These are phyloP conservation scores for Meandrina meandrites DNA, from an alignment of 92 coral and sea anemone species.

Conservation along the genomic window DNA sequence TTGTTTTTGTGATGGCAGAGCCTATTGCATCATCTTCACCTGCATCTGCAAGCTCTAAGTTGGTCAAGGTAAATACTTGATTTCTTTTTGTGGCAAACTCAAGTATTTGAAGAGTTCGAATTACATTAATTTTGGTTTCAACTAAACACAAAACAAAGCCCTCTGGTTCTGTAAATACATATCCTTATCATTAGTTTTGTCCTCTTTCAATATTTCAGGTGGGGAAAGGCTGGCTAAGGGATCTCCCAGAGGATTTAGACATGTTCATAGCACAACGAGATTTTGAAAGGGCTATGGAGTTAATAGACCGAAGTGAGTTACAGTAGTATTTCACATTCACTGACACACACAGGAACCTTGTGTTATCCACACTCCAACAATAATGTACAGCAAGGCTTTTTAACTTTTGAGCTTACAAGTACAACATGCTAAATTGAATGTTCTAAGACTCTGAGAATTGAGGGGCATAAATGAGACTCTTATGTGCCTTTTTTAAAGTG, in stretches of 20 bases:
- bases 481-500: too few relatives aligned
- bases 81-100: neutral
- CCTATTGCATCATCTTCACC: slow-evolving; percentile 34
- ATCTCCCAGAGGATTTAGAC: slow-evolving; percentile 95
- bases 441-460: too few relatives aligned
- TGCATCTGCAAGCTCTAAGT: neutral
- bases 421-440: too few relatives aligned
- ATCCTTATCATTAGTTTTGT: neutral
- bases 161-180: neutral
- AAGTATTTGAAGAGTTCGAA: neutral
- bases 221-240: slow-evolving; percentile 87
- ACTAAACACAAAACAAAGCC: too few relatives aligned
- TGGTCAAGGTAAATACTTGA: neutral
- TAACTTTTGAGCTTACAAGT: too few relatives aligned
- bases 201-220: slow-evolving; percentile 21
- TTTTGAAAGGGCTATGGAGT: slow-evolving; percentile 95
- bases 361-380: neutral
- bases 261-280: slow-evolving; percentile 98
- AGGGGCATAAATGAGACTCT: too few relatives aligned
- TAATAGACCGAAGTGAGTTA: slow-evolving; percentile 91
- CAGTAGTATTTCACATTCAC: neutral
- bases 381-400: too few relatives aligned
- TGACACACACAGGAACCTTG: neutral
- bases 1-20: slow-evolving; percentile 2
- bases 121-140: too few relatives aligned